These are phyloP conservation scores for Dromas ardeola DNA, from an alignment of 2,113 vertebrate species.

Conservation along the genomic window DNA sequence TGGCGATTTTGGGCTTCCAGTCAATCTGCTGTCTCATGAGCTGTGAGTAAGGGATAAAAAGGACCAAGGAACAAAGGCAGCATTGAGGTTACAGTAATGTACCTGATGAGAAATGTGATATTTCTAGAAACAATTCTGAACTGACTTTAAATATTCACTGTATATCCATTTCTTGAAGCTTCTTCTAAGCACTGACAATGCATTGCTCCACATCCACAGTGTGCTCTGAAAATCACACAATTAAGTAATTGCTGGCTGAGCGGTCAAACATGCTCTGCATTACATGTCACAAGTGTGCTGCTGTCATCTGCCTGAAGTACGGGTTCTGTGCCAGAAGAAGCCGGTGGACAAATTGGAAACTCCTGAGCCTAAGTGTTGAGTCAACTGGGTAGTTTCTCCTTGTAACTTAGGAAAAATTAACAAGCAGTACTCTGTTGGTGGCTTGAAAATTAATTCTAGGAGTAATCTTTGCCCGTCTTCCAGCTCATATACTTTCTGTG, in stretches of 20 bases:
- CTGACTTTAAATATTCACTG: neutral
- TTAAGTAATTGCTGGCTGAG: neutral
- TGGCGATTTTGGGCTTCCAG: neutral
- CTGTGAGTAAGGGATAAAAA: neutral
- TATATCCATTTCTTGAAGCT: neutral
- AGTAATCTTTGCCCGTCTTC: neutral
- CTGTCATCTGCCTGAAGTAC: neutral
- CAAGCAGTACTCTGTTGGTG: neutral
- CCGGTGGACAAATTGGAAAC: neutral
- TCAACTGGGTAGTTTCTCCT: neutral
- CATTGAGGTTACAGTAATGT: neutral
- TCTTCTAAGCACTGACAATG: neutral
- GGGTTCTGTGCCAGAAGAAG: neutral
- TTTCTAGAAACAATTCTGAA: constrained; percentile 15
- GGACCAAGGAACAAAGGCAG: neutral
- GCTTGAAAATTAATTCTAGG: neutral
- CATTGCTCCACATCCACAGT: neutral
- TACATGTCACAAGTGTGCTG: neutral
- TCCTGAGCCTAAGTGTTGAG: neutral
- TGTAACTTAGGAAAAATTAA: neutral
- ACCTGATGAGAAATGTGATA: neutral
- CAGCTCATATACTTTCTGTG: neutral
- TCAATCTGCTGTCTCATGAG: neutral
- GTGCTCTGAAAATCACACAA: neutral
- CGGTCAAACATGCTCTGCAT: neutral